Base-by-base conservation (phyloP, 2,113 vertebrate genomes). In the Aphyosemion australe region DNA sequence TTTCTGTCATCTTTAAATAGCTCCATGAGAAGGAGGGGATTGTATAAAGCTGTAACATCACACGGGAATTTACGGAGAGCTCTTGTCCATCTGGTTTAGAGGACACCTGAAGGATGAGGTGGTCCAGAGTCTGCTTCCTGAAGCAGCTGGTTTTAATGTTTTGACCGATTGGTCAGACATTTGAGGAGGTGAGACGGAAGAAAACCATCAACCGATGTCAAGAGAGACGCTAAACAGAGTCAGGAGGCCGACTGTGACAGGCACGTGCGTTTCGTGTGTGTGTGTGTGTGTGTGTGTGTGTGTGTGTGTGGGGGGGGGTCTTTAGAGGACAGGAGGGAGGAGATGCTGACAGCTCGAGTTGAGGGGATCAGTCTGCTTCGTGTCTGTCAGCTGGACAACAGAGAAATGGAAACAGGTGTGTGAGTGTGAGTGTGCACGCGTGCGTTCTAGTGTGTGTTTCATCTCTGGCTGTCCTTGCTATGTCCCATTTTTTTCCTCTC, bases 321-420 rank as follows among this genome's bases (percentile, higher is more conserved):
- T 66, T 46, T 39, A 47, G 26, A 69, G 67, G 72, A 50, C 53
- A 73, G 54, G 46, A 42, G 58, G 57, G 69, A 60, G 79, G 68
- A 67, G 61, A 68, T 47, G 70, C 65, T 77, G 78, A 79, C 34
- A 39, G 65, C 80, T 75, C 11, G 8, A 69, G 65, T 62, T 81
- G 75, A 84, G 62, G 79, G 79, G 82, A 83, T 85, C 86, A 79
- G 67, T 78, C 79, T 88, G 82, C 83, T 86, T 69, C 74, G 84
- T 85, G 87, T 85, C 86, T 85, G 82, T 88, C 80, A 88, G 77
- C 53, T 42, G 11, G 61, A 90, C 79, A 79, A 73, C 43, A 61
- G 76, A 55, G 72, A 78, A 70, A 75, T 59, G 78, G 42, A 78
- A 84, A 88, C 86, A 86, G 83, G 87, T 84, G 89, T 64, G 47